These are phyloP conservation scores for Chaetorhynchus papuensis DNA, from an alignment of 2,113 vertebrate genomes.

Conservation along the genomic window DNA sequence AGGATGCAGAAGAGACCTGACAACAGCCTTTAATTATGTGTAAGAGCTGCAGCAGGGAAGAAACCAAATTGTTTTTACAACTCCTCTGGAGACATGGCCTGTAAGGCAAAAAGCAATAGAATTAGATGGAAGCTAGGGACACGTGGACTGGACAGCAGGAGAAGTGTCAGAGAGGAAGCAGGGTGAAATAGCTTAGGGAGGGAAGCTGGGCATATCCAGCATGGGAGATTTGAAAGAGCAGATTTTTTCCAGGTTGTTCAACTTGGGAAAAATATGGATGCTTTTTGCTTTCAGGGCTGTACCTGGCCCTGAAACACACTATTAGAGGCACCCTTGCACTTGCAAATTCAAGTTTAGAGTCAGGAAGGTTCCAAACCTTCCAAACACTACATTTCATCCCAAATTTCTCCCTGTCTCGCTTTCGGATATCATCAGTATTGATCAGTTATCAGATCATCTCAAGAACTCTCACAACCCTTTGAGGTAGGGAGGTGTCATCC, in stretches of 20 bases:
- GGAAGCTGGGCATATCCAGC: not conserved
- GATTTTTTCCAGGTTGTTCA: not conserved
- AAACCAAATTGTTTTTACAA: not conserved
- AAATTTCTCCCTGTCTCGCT: not conserved
- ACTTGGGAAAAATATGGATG: not conserved
- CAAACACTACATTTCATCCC: not conserved
- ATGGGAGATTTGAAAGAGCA: not conserved
- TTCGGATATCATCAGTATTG: fast-evolving
- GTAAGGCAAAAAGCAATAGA: not conserved
- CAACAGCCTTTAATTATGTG: not conserved
- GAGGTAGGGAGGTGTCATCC: not conserved
- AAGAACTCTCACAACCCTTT: not conserved
- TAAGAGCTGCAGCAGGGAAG: not conserved
- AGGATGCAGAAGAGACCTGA: not conserved
- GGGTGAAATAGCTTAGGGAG: not conserved
- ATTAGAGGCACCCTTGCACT: not conserved
- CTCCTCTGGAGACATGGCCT: not conserved
- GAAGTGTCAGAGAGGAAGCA: not conserved
- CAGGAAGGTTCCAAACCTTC: not conserved
- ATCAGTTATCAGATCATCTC: not conserved
- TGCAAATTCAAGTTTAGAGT: not conserved
- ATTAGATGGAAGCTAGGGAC: not conserved
- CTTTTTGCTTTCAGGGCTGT: not conserved
- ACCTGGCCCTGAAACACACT: not conserved
- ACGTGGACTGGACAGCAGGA: not conserved